Conservation (phyloP, 2,113 vertebrate genomes). For the Chamaea fasciata region DNA sequence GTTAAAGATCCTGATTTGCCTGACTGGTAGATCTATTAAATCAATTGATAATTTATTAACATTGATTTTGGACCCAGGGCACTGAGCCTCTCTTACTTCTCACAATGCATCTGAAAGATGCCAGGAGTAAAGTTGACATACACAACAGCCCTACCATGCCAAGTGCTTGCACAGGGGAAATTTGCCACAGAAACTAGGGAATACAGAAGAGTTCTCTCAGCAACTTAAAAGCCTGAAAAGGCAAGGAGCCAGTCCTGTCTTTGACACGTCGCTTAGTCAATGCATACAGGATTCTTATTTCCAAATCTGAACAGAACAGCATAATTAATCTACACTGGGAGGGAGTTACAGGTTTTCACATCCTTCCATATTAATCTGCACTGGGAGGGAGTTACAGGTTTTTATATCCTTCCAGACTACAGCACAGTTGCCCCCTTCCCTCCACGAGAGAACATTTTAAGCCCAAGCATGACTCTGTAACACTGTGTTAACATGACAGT, state of each 20-base stretch:
- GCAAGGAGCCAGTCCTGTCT: neutral
- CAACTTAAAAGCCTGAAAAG: neutral
- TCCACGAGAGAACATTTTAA: neutral
- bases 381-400: neutral
- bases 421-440: neutral
- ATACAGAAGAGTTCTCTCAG: neutral
- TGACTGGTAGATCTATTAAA: neutral
- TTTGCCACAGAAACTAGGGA: neutral
- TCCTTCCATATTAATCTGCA: neutral
- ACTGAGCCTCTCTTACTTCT: neutral
- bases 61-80: neutral
- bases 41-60: constrained; percentile 10
- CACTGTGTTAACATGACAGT: neutral
- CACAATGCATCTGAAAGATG: neutral
- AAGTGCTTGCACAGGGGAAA: neutral
- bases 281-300: neutral
- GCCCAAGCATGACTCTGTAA: neutral
- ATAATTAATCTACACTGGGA: neutral
- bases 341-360: neutral
- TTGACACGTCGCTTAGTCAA: neutral
- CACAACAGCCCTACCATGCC: neutral
- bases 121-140: neutral
- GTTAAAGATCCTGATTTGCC: neutral
- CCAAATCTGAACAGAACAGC: neutral
- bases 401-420: neutral